Percentiles rank a stretch among this genome's conserved stretches.
Conservation (phyloP, 2,797 vertebrate genomes). For the Yasuhikotakia modesta region DNA sequence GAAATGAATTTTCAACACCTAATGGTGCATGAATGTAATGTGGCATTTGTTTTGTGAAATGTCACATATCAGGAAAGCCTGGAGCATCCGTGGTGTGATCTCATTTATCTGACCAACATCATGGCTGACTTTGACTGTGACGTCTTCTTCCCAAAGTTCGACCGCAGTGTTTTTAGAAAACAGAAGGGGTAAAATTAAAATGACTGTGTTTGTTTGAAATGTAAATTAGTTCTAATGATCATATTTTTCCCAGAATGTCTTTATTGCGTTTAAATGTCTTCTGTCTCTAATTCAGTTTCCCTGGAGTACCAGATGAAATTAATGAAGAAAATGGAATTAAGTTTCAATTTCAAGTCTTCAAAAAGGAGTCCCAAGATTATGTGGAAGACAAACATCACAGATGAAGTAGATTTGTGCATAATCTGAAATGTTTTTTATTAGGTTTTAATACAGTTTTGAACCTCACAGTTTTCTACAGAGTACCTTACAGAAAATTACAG, state of each 20-base stretch:
- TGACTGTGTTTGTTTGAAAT: neutral
- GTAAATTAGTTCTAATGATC: neutral
- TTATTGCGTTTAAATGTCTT: too few species aligned
- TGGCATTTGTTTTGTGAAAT: neutral
- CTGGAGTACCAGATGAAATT: slow-evolving; percentile 72
- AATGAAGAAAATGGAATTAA: slow-evolving; percentile 81
- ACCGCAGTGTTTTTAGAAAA: slow-evolving; percentile 69
- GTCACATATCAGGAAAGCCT: slow-evolving; percentile 70
- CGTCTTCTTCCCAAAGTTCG: slow-evolving; percentile 81
- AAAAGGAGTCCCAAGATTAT: slow-evolving; percentile 60
- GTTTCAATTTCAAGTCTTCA: slow-evolving; percentile 80
- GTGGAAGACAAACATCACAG: neutral
- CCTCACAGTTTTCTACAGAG: neutral
- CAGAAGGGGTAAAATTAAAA: slow-evolving; percentile 73
- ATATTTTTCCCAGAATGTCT: neutral
- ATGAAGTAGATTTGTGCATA: neutral
- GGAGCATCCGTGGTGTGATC: slow-evolving; percentile 79
- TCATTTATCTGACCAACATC: slow-evolving; percentile 78
- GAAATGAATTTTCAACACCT: neutral
- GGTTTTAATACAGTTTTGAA: slow-evolving; percentile 1
- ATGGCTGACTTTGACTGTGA: slow-evolving; percentile 81
- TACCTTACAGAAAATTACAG: too few species aligned
- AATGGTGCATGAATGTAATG: too few species aligned
- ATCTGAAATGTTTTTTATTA: neutral
- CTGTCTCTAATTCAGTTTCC: slow-evolving; percentile 69